These are phyloP conservation scores for Tetragonula carbonaria DNA, from an alignment of 2,888 invertebrate species.

Conservation along the genomic window DNA sequence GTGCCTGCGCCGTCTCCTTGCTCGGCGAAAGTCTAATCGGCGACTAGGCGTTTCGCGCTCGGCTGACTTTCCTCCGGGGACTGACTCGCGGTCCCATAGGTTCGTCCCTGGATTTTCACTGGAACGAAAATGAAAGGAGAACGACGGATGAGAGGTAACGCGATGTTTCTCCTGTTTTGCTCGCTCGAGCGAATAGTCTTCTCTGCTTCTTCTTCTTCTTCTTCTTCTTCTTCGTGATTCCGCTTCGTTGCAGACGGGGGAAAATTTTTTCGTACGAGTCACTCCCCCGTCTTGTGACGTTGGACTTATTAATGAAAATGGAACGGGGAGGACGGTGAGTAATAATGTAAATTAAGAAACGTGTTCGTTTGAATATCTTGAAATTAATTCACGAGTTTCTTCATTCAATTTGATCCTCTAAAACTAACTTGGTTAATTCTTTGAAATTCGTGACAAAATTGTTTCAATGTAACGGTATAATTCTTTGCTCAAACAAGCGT, in stretches of 20 bases:
- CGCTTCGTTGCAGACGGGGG: not conserved
- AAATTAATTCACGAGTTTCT: no score
- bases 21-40: slow-evolving; percentile 60
- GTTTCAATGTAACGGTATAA: no score
- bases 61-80: slow-evolving; percentile 29
- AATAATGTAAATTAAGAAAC: not conserved
- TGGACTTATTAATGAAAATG: not conserved
- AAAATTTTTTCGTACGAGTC: not conserved
- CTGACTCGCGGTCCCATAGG: slow-evolving; percentile 19
- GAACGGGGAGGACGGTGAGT: not conserved
- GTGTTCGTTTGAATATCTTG: no score
- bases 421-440: no score
- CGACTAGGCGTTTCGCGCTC: slow-evolving; percentile 51
- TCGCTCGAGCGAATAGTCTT: not conserved
- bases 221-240: not conserved
- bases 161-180: not conserved
- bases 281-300: not conserved
- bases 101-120: slow-evolving; percentile 19
- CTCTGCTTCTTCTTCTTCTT: not conserved
- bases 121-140: slow-evolving; percentile 32
- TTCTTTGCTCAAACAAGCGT: no score
- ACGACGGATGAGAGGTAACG: slow-evolving; percentile 43
- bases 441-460: no score
- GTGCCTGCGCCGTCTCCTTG: slow-evolving; percentile 31
- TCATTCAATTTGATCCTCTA: no score